Evolutionary conservation across 2,113 vertebrate species (phyloP), one percentile per base, ranked within the genome.

Genomic region (Craseonycteris thonglongyai): DNA sequence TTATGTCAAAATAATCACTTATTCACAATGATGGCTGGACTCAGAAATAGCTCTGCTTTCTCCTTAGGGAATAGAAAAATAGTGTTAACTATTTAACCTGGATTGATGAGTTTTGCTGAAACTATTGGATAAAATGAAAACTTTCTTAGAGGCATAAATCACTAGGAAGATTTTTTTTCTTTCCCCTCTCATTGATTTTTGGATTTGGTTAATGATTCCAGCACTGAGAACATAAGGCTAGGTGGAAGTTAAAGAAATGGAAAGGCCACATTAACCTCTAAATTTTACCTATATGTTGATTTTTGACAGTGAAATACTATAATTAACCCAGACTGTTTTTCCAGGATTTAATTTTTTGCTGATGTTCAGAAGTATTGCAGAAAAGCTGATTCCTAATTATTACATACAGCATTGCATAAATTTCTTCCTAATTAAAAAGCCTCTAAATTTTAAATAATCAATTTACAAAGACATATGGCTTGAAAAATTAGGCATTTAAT

Each of bases 371-470:
- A 98, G 97, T 98, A 98, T 95, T 96, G 84, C 96, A 97, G 97
- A 98, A 98, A 97, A 98, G 98, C 98, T 98, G 98, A 98, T 98
- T 97, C 96, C 94, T 98, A 98, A 98, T 98, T 98, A 98, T 98
- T 98, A 98, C 97, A 96, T 98, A 94, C 93, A 92, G 95, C 97
- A 96, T 98, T 98, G 97, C 98, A 98, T 98, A 98, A 96, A 98
- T 98, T 98, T 98, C 97, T 97, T 97, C 95, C 97, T 98, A 98
- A 98, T 98, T 98, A 98, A 98, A 98, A 98, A 98, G 98, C 97
- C 98, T 98, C 98, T 98, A 98, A 98, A 98, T 98, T 98, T 97
- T 96, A 98, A 98, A 98, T 98, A 98, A 98, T 98, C 98, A 98
- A 98, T 98, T 98, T 98, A 97, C 94, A 87, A 98, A 98, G 98